Base-by-base conservation (phyloP, 2,888 invertebrate species). In the Rhagonycha fulva region DNA sequence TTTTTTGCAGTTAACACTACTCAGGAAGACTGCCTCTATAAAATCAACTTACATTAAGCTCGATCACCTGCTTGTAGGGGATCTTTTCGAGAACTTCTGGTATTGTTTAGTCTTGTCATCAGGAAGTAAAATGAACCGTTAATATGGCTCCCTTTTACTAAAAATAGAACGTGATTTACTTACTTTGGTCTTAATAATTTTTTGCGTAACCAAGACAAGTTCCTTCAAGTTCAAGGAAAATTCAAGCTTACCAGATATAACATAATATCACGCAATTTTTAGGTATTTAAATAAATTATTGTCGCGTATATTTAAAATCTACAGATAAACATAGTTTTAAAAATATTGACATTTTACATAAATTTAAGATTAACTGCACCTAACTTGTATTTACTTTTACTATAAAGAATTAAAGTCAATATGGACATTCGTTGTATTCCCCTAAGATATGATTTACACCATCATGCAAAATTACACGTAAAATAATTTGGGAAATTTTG, bases 51-150 rank as follows among this genome's bases (percentile, higher is more conserved):
- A 71, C 71, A 71, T 32, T 32, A 71, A 71, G 71, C 71, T 23
- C 62, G 62, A 32, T 71, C 71, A 71, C 71, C 71, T 71, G 71
- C 71, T 71, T 62, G 14, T 32, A 23, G 71, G 63, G 71, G 28
- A 66, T 23, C 23, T 26, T 63, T 62, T 32, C 30, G 71, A 63
- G 63, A 28, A 28, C 71, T 63, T 66, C 68, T 24, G 28, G 32
- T 66, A 71, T 66, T 71, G 71, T 71, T 71, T 71, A 71, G 71
- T 71, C 71, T 71, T 71, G 71, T 71, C 71, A 71, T 32, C 71
- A 71, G 71, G 71, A 71, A 71, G 63, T 32, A 66, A 30, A 70
- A 68, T 30, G 14, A 68, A 30, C 32, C 30, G 30, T 68, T 68
- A 32, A 32, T 68, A 32, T 68, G 23, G 14, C 68, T 19, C 68